phyloP scores from a whole-genome alignment of 2,113 vertebrate genomes.

The Odocoileus hemionus region DNA sequence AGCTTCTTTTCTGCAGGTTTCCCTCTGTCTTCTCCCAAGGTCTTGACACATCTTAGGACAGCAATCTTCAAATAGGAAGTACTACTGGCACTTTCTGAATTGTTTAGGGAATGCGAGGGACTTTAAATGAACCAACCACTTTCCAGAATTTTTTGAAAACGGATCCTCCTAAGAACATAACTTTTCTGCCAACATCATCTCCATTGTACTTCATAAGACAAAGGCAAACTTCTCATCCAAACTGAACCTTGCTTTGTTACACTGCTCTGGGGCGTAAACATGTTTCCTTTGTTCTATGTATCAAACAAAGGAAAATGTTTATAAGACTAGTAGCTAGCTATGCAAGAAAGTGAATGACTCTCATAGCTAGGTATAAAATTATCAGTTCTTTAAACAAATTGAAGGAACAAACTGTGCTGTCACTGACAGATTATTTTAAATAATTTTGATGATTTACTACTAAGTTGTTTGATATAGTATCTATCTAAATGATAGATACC shows the following conservation, averaged over 20 bases:
- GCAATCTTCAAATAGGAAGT: background rate
- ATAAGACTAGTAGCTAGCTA: background rate
- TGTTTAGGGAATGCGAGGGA: background rate
- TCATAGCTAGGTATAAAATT: background rate
- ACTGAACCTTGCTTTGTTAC: background rate
- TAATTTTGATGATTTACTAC: background rate
- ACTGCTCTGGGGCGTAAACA: background rate
- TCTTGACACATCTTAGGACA: background rate
- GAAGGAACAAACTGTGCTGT: background rate
- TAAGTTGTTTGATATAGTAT: background rate
- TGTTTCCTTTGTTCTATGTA: background rate
- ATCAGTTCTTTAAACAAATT: background rate
- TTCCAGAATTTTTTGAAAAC: background rate
- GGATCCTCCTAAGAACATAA: background rate
- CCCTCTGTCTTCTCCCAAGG: background rate
- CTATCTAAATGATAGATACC: background rate
- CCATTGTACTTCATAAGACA: background rate
- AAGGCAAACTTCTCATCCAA: background rate
- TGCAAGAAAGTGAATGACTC: background rate
- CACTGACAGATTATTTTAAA: background rate
- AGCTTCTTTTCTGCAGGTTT: background rate
- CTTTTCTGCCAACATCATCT: background rate
- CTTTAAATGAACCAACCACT: background rate
- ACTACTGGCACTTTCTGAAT: background rate
- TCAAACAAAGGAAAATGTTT: background rate